Percentiles rank a stretch among this genome's conserved stretches.
These are phyloP conservation scores for Gonatopus flavifemur DNA, from an alignment of 1,140 invertebrate species.

Conservation along the genomic window DNA sequence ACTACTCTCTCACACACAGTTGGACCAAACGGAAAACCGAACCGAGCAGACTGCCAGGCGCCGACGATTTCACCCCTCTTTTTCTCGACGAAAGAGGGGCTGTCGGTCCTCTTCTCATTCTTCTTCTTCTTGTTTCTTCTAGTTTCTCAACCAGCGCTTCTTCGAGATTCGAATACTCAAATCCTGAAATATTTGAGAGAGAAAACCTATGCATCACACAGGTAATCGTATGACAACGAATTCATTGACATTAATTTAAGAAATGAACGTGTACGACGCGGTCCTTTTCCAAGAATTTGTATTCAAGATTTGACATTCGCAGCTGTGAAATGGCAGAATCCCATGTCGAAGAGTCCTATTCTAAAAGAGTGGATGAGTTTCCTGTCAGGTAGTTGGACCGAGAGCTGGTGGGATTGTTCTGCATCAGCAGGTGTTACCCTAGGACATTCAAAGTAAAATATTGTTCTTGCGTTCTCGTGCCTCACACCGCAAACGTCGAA, in stretches of 20 bases:
- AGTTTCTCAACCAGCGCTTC: not conserved
- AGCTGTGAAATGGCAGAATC: no score
- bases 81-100: slow-evolving; percentile 8
- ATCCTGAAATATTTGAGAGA: no score
- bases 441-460: slow-evolving; percentile 47
- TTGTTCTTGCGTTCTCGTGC: slow-evolving; percentile 43
- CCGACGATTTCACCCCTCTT: slow-evolving; percentile 40
- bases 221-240: no score
- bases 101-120: slow-evolving; percentile 10
- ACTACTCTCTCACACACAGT: no score
- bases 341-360: no score
- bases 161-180: no score
- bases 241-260: no score
- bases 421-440: slow-evolving; percentile 43
- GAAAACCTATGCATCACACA: no score
- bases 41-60: slow-evolving; percentile 50
- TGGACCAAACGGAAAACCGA: slow-evolving; percentile 39
- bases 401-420: slow-evolving; percentile 20
- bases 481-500: slow-evolving; percentile 29
- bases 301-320: no score
- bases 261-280: no score
- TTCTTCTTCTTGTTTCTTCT: not conserved
- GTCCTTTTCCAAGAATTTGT: no score
- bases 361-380: slow-evolving; percentile 8
- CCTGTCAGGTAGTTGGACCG: slow-evolving; percentile 11